Evolutionary conservation across 92 coral and sea anemone species (phyloP).

Genomic region (Heteractis magnifica): DNA sequence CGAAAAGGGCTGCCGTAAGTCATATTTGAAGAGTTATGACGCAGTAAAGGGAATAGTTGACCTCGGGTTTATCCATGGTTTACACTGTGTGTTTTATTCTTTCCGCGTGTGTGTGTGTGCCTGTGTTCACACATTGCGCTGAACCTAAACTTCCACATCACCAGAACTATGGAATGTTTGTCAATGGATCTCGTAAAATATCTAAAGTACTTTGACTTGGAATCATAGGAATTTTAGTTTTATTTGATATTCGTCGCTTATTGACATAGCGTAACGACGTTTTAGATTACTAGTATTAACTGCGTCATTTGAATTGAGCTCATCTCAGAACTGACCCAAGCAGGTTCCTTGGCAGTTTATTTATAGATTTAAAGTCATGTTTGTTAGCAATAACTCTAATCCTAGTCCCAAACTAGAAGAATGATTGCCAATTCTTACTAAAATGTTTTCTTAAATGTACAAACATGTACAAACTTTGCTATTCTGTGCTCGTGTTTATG

Average conservation of each 20-base stretch:
- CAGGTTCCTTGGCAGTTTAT: neutral
- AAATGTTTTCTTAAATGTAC: neutral
- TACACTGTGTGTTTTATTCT: neutral
- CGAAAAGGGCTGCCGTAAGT: conserved; percentile 78
- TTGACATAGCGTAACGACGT: neutral
- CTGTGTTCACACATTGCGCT: neutral
- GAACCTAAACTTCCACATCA: neutral
- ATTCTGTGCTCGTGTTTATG: neutral
- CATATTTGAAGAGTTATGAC: neutral
- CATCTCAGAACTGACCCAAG: neutral
- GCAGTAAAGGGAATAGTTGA: neutral
- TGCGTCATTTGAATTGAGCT: conserved; percentile 4
- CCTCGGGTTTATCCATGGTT: neutral
- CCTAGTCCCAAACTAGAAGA: neutral
- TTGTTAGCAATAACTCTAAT: neutral
- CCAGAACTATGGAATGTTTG: neutral
- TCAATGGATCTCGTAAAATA: neutral
- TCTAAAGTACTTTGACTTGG: neutral
- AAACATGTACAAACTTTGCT: neutral
- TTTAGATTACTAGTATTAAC: neutral
- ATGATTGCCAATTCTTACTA: neutral
- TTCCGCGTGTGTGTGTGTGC: neutral
- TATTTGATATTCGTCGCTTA: neutral
- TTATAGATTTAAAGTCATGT: neutral
- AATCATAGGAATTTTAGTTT: neutral